Evolutionary conservation across 2,888 invertebrate species (phyloP), one percentile per base, ranked within the genome.

Genomic region (Athalia circularis): DNA sequence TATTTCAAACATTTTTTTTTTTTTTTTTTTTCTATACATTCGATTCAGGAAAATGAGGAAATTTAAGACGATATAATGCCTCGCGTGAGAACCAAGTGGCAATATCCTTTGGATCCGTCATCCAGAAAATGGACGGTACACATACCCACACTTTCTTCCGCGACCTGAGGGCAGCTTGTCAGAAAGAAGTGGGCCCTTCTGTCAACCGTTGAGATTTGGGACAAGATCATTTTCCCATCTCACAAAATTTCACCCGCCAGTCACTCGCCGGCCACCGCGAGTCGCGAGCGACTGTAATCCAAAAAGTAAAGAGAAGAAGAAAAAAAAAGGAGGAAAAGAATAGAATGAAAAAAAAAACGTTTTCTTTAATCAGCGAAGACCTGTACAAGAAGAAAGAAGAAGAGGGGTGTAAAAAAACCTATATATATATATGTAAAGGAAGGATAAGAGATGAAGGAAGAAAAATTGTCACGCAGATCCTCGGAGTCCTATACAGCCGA

Each of bases 321-420:
- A 29, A 15, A 50, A 50, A 48, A 48, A 48, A 29, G 61, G 43
- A 67, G 7, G 13, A 45, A 29, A 7, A 57, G 52, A 52, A 9
- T n/a, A 3, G n/a, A 29, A 29, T 6, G 45, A n/a, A 59, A 47
- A 59, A 29, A 59, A 11, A 7, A 11, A 43, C 79, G 80, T 81
- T 81, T 78, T 75, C 72, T 70, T 62, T 78, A 81, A 77, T 61
- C 65, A 50, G 70, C 50, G 57, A 79, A 78, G 79, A 75, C 74
- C 57, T 50, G 77, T 65, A 57, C 52, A 68, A 77, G 77, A 72
- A 81, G 83, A 83, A 85, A 29, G 29, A 29, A 29, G 29, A 29
- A 29, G 29, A 29, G 29, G 29, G 29, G 29, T 29, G 29, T 29
- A 29, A 29, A 29, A 29, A 29, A 29, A 29, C n/a, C n/a, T n/a